Evolutionary conservation across 2,113 vertebrate species (phyloP), one percentile per base, ranked within the genome.

Genomic region (Cnemophilus loriae): DNA sequence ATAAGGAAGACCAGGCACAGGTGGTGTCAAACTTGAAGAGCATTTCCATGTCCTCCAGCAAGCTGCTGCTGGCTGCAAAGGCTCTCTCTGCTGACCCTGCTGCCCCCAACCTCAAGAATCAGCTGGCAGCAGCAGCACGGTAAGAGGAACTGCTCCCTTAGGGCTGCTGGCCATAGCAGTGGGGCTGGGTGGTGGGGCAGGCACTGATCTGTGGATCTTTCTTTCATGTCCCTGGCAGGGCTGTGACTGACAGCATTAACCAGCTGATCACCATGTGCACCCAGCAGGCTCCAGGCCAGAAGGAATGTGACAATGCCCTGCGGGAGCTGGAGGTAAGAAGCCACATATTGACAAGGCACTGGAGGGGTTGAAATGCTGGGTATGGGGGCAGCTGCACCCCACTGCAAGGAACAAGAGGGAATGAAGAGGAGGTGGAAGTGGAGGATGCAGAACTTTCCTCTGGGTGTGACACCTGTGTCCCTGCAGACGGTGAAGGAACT

Each of bases 261-360:
- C 99, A 99, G 98, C 98, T 99, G 92, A 99, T 99, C 98, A 99
- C 99, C 84, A 99, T 99, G 99, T 99, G 99, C 87, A 99, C 99
- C 33, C 98, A 99, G 98, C 99, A 99, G 97, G 99, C 99, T 0
- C 99, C 99, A 0, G 99, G 99, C 75, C 99, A 99, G 97, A 99
- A 99, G 83, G 99, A 99, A 92, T 99, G 99, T 37, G 99, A 99
- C 96, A 99, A 99, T 17, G 99, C 99, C 60, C 98, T 99, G 56
- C 97, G 99, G 69, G 99, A 99, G 80, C 97, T 99, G 50, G 99
- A 99, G 99, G 99, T 99, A 35, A 84, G 92, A 76, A 88, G 8
- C 23, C 3, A 9, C 10, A 11, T 89, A 46, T 42, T 90, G 39
- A 19, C 0, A 2, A 50, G 33, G 41, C 35, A 42, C 3, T 41